A percentile compares a stretch with the other conserved stretches of the same genome.
Conservation (phyloP, 2,797 vertebrate species). For the Cynodonichthys magdalenae region DNA sequence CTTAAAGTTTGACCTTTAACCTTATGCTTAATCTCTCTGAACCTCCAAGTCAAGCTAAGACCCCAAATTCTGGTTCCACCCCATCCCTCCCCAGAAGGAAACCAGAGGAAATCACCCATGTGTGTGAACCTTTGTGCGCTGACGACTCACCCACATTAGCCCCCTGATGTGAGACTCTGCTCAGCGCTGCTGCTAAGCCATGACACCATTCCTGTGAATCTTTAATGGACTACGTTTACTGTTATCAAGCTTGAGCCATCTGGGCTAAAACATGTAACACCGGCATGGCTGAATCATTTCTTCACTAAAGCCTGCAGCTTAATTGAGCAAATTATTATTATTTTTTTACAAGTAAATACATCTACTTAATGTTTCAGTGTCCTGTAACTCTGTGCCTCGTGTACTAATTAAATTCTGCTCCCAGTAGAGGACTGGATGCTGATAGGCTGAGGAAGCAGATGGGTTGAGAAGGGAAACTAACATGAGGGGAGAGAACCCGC, state of each 20-base stretch:
- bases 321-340: slow-evolving; percentile 63
- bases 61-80: slow-evolving; percentile 24
- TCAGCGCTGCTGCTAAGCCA: slow-evolving; percentile 60
- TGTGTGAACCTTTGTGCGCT: slow-evolving; percentile 43
- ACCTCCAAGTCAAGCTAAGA: slow-evolving; percentile 38
- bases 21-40: slow-evolving; percentile 29
- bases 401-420: slow-evolving; percentile 74
- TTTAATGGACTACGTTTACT: slow-evolving; percentile 62
- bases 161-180: slow-evolving; percentile 53
- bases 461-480: slow-evolving; percentile 58
- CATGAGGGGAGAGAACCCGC: slow-evolving; percentile 40
- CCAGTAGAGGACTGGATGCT: slow-evolving; percentile 48
- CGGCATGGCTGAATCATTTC: slow-evolving; percentile 58
- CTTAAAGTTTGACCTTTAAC: slow-evolving; percentile 47
- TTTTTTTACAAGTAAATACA: slow-evolving; percentile 62
- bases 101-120: slow-evolving; percentile 52
- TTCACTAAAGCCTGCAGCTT: slow-evolving; percentile 65
- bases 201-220: slow-evolving; percentile 69
- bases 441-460: slow-evolving; percentile 64
- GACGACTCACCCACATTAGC: slow-evolving; percentile 51
- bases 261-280: slow-evolving; percentile 63
- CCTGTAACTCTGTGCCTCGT: slow-evolving; percentile 64
- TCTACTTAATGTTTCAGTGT: slow-evolving; percentile 72
- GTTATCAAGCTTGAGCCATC: slow-evolving; percentile 64
- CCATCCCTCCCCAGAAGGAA: slow-evolving; percentile 46